phyloP scores from a whole-genome alignment of 2,113 vertebrate species.

The Microtus ochrogaster region DNA sequence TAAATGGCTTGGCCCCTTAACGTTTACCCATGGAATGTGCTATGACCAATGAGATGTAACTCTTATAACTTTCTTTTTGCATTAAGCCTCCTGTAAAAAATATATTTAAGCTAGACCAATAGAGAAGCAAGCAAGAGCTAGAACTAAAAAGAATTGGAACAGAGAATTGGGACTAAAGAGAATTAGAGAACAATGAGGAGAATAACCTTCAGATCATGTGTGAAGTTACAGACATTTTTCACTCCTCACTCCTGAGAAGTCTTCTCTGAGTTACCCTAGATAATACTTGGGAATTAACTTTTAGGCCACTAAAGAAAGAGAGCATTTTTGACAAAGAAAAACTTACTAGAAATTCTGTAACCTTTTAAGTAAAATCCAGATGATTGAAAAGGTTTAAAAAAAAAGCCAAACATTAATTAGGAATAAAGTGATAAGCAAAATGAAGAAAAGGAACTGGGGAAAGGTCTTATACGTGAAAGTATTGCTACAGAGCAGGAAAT shows the following conservation, averaged over 20 bases:
- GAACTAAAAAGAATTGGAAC: not conserved
- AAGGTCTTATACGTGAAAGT: not conserved
- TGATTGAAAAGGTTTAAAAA: not conserved
- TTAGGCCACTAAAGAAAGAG: too few species aligned
- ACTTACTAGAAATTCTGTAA: too few species aligned
- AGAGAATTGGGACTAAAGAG: not conserved
- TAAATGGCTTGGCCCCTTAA: too few species aligned
- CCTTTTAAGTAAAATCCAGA: not conserved
- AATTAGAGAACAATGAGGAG: not conserved
- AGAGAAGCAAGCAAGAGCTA: too few species aligned
- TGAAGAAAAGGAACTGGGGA: not conserved
- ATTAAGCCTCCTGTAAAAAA: too few species aligned
- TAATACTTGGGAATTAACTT: too few species aligned
- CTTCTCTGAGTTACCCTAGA: too few species aligned
- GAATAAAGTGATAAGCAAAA: not conserved
- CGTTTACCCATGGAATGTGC: too few species aligned
- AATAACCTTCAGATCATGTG: too few species aligned
- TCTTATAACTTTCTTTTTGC: too few species aligned
- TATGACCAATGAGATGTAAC: too few species aligned
- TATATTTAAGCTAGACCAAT: too few species aligned
- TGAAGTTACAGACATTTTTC: not conserved
- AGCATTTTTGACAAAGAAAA: not conserved
- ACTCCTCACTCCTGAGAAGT: not conserved
- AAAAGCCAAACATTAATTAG: not conserved
- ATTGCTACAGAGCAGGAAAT: not conserved